Evolutionary conservation across 2,797 vertebrate genomes (phyloP), one percentile per base, ranked within the genome.

Genomic region (Artibeus jamaicensis): DNA sequence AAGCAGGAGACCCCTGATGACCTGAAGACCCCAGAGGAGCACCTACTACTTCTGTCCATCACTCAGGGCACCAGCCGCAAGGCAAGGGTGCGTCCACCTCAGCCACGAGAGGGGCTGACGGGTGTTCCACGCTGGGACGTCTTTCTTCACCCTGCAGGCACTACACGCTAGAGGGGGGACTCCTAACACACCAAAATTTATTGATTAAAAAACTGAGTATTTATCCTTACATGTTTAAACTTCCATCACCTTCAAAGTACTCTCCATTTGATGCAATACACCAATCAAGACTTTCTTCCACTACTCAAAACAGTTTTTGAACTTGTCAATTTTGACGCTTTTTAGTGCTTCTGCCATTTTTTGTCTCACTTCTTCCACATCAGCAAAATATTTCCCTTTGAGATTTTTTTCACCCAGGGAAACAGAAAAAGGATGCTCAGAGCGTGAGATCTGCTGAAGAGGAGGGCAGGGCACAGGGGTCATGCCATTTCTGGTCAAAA

Each of bases 111-210:
- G 15, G 15, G 48, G 77, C 32, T n/a, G 84, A 26, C 44, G 48
- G 19, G 15, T 14, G 22, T 68, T 32, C 48, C 16, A 12, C 0
- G 0, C 5, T 34, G 50, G n/a, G 62, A 24, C 0, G 0, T 10
- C 24, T 5, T 12, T 12, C 15, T 11, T 68, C 15, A 21, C 24
- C 74, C 18, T 19, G 42, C 0, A 42, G 83, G 34, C 4, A 5
- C 24, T n/a, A 71, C 1, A 24, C 3, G 3, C 10, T 29, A 62
- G 10, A 62, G 32, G 59, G 29, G 59, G 15, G 29, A n/a, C 62
- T 29, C 62, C 29, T n/a, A 65, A 65, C 32, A n/a, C 3, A 65
- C 32, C 62, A n/a, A 29, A 65, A 65, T 62, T 15, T 62, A n/a
- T 18, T n/a, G 16, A n/a, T 32, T 32, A 65, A n/a, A 65, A 65